Conservation (phyloP, 92 coral and sea anemone genomes). For the Phenganax subtilis region DNA sequence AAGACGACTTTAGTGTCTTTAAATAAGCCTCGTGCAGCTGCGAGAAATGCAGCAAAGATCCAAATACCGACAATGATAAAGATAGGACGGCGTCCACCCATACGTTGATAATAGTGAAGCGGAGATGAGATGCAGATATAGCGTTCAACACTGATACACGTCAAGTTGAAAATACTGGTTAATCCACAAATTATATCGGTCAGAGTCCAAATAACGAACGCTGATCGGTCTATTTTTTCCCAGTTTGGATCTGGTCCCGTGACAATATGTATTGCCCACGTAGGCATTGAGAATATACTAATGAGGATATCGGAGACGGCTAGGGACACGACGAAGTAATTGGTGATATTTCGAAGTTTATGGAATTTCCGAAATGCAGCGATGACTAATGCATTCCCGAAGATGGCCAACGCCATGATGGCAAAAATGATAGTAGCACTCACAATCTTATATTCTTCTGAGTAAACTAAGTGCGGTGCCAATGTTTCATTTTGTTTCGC, state of each 20-base stretch:
- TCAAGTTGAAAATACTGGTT: constrained; percentile 73
- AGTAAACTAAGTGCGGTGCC: background rate
- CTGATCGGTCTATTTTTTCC: constrained; percentile 18
- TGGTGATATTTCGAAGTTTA: constrained; percentile 68
- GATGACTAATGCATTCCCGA: constrained; percentile 65
- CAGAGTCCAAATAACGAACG: constrained; percentile 59
- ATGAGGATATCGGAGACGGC: constrained; percentile 61
- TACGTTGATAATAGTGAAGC: constrained; percentile 69
- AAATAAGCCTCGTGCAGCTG: constrained; percentile 54
- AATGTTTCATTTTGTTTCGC: background rate
- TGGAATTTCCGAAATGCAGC: constrained; percentile 63
- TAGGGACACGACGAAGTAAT: constrained; percentile 69
- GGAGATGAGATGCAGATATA: constrained; percentile 85
- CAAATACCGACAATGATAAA: constrained; percentile 65
- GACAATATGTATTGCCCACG: constrained; percentile 29
- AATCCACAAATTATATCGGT: constrained; percentile 85
- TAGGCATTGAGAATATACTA: constrained; percentile 23
- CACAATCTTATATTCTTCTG: constrained; percentile 39
- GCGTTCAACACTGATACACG: constrained; percentile 87
- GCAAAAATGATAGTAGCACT: constrained; percentile 65
- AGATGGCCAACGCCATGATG: constrained; percentile 67
- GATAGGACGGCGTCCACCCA: constrained; percentile 64
- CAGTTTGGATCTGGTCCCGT: constrained; percentile 29
- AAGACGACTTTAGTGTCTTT: constrained; percentile 59
- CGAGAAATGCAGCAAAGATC: constrained; percentile 70